Conservation (phyloP, 2,888 invertebrate species). For the Dastarcus helophoroides region DNA sequence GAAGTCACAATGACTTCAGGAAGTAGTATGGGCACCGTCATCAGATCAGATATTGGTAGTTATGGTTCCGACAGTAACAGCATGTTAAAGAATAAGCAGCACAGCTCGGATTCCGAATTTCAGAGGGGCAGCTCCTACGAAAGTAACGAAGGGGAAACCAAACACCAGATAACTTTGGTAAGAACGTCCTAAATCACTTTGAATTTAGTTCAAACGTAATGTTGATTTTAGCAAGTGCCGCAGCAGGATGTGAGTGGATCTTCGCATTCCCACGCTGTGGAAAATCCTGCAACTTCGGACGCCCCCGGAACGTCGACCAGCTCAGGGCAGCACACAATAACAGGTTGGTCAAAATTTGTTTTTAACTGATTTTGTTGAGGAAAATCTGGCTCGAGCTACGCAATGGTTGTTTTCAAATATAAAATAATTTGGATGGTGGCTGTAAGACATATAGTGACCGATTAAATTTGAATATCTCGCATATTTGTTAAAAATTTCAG, state of each 20-base stretch:
- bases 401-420: no score
- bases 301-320: constrained; percentile 30
- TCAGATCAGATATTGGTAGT: constrained; percentile 35
- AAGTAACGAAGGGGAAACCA: constrained; percentile 38
- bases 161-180: constrained; percentile 34
- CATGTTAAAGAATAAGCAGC: constrained; percentile 26
- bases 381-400: no score
- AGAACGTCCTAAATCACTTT: constrained; percentile 11
- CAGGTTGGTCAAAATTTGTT: no score
- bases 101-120: constrained; percentile 35
- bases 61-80: constrained; percentile 24
- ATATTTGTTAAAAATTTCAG: no score
- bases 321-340: constrained; percentile 26
- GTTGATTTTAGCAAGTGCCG: constrained; percentile 31
- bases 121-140: constrained; percentile 44
- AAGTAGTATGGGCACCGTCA: constrained; percentile 32
- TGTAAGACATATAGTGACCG: no score
- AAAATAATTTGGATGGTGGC: no score
- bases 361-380: no score
- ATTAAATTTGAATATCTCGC: no score
- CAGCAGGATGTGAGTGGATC: constrained; percentile 31
- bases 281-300: constrained; percentile 26
- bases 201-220: neutral
- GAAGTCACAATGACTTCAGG: constrained; percentile 40
- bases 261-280: constrained; percentile 26